These are phyloP conservation scores for Heteromurus nitidus DNA, from an alignment of 2,888 invertebrate genomes.

Conservation along the genomic window DNA sequence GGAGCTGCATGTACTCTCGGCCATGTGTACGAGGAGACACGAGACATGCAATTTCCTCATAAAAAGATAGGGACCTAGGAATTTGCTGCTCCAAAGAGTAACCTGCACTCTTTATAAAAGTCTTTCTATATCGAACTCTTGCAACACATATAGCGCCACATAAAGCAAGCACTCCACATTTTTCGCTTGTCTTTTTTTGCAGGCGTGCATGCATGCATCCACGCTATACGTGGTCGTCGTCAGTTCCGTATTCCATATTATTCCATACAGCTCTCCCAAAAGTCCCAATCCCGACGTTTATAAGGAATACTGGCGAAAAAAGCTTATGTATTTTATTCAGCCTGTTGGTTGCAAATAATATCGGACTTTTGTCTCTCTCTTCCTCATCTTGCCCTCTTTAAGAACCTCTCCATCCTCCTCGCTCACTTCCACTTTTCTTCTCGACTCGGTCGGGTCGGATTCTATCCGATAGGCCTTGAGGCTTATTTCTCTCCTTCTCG, in stretches of 20 bases:
- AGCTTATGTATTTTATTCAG: too few species aligned
- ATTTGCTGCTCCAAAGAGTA: too few species aligned
- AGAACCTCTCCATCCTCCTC: conserved; percentile 30
- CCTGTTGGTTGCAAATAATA: conserved; percentile 36
- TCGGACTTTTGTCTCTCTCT: background rate
- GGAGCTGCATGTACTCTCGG: too few species aligned
- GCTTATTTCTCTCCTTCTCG: background rate
- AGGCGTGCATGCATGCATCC: background rate
- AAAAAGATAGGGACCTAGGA: too few species aligned
- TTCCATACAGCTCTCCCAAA: too few species aligned
- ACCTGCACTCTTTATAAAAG: too few species aligned
- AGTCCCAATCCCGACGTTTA: background rate
- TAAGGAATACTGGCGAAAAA: background rate
- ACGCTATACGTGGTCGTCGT: background rate
- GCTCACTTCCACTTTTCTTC: conserved; percentile 57
- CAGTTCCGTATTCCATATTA: too few species aligned
- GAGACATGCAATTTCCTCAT: too few species aligned
- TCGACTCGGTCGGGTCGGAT: conserved; percentile 55
- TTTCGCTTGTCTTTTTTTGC: background rate
- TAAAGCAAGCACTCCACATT: background rate
- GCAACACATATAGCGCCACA: background rate
- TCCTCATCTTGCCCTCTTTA: conserved; percentile 22
- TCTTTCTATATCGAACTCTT: too few species aligned
- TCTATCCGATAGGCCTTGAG: conserved; percentile 38
- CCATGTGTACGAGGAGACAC: too few species aligned